phyloP scores from a whole-genome alignment of 2,113 vertebrate genomes.

The Tachysurus fulvidraco region DNA sequence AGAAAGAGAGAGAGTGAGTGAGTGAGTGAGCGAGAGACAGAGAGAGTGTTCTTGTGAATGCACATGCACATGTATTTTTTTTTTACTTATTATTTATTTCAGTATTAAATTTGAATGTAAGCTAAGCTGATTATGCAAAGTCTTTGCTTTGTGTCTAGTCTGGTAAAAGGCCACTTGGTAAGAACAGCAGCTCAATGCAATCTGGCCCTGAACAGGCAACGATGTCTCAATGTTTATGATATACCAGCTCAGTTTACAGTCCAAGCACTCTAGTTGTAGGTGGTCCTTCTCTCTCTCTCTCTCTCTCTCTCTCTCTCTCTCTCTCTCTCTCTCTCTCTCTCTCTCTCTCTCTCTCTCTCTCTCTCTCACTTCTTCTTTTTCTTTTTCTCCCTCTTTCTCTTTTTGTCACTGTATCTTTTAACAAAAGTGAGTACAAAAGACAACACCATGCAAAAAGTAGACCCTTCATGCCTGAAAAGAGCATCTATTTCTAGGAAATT shows the following conservation, averaged over 20 bases:
- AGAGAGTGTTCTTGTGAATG: background rate
- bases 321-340: background rate
- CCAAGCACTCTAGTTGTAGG: slow-evolving; percentile 36
- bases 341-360: too few relatives aligned
- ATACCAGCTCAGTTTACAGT: slow-evolving; percentile 44
- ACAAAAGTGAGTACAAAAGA: background rate
- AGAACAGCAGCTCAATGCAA: background rate
- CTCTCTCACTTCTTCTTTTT: background rate
- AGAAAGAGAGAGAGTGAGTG: background rate
- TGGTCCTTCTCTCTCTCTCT: slow-evolving; percentile 16
- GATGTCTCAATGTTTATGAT: slow-evolving; percentile 46
- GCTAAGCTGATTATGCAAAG: background rate
- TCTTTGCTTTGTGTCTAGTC: background rate
- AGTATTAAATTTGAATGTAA: background rate
- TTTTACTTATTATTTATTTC: background rate
- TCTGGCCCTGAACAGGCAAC: slow-evolving; percentile 23
- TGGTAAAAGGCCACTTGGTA: background rate
- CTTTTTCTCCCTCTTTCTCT: background rate
- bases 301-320: background rate
- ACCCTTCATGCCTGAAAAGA: background rate
- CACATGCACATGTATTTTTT: too few relatives aligned
- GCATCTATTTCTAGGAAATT: background rate
- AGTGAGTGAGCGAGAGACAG: too few relatives aligned
- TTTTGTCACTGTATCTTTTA: background rate
- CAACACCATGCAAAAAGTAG: background rate